Base-by-base conservation (phyloP, 2,113 vertebrate genomes). In the Lota lota region DNA sequence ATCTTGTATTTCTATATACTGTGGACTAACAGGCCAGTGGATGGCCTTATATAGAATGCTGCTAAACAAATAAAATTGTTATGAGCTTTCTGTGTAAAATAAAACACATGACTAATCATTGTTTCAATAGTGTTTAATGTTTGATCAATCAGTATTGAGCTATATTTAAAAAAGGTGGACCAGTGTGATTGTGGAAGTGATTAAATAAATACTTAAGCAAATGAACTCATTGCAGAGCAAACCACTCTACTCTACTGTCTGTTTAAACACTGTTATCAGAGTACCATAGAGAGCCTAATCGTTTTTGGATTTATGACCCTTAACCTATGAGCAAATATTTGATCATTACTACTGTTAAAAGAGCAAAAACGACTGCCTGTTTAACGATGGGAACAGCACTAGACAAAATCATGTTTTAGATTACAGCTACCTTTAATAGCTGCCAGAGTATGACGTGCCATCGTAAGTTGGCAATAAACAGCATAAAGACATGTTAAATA, bases 191-290 rank as follows among this genome's bases (percentile, higher is more conserved):
- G 5, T 8, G 18, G 51, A 15, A 56, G 40, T 47, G 40, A 47
- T 12, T 10, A 8, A 14, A 56, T 56, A 56, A 56, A 56, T 56
- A 18, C 16, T 18, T 10, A 14, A 14, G 40, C 40, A 47, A 14
- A 47, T 47, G 40, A 47, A 47, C 53, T 56, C 53, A 14, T 1
- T 56, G 53, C 53, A 56, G n/a, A 21, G 14, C 5, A 67, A 28
- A 72, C 65, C 70, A 67, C 67, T 18, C 17, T 33, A 33, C 28
- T 33, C 28, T 33, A 33, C 28, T 6, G 21, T 22, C 7, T 53
- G 64, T 57, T 51, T 56, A 83, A 83, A 81, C 79, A 73, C 12
- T 62, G 21, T 0, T 76, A 81, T 84, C 75, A 69, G 70, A 64
- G 51, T 22, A 19, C 58, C 22, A 51, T 50, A 76, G 61, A 67